Conservation (phyloP, 2,113 vertebrate species). For the Ochotona curzoniae region DNA sequence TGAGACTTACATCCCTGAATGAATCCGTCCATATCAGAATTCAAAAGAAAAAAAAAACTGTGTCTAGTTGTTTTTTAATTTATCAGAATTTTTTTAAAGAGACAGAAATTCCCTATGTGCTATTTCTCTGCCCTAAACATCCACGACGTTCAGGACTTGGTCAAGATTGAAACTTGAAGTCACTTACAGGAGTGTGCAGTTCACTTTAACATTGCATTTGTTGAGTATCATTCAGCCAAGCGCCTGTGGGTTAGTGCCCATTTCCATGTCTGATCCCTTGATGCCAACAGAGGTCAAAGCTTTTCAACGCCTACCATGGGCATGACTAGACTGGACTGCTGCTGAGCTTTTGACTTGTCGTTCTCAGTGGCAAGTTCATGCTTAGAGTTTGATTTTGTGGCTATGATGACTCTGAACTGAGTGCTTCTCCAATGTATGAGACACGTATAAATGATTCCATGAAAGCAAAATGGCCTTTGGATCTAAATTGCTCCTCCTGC, state of each 20-base stretch:
- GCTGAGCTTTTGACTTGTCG: neutral
- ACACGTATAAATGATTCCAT: neutral
- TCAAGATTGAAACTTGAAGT: neutral
- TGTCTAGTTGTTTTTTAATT: neutral
- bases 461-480: neutral
- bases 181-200: neutral
- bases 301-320: neutral
- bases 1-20: neutral
- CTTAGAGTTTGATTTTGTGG: neutral
- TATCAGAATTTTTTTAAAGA: no score
- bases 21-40: neutral
- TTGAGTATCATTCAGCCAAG: neutral
- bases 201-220: neutral
- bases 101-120: no score
- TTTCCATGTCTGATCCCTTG: conserved; percentile 34
- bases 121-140: no score
- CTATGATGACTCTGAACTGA: neutral
- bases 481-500: neutral
- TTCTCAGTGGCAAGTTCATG: neutral
- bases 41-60: neutral
- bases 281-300: conserved; percentile 33
- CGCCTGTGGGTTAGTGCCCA: neutral
- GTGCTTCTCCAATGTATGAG: neutral
- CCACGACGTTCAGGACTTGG: no score
- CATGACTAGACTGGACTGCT: neutral